A percentile compares a stretch with the other conserved stretches of the same genome.
These are phyloP conservation scores for Thymelicus sylvestris DNA, from an alignment of 2,888 invertebrate genomes.

Conservation along the genomic window DNA sequence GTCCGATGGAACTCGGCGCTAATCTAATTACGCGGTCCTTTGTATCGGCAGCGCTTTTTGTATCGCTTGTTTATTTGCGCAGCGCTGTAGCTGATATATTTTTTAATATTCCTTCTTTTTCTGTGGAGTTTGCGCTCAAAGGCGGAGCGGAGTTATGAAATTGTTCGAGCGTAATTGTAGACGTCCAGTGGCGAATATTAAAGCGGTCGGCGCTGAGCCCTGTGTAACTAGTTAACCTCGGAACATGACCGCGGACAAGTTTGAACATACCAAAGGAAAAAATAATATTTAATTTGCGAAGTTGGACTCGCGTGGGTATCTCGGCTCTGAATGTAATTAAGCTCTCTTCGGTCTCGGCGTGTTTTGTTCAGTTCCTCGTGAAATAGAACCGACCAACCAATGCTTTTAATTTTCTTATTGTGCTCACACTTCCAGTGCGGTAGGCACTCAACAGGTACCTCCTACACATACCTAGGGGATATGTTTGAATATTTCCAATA, in stretches of 20 bases:
- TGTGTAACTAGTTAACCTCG: conserved; percentile 73
- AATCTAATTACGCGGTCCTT: conserved; percentile 71
- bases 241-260: conserved; percentile 54
- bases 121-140: conserved; percentile 72
- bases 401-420: conserved; percentile 16
- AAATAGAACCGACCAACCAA: conserved; percentile 17
- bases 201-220: conserved; percentile 68
- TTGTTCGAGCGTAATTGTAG: conserved; percentile 83
- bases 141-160: conserved; percentile 80
- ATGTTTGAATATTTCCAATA: too few relatives aligned
- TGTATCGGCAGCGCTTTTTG: conserved; percentile 49
- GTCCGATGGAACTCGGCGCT: conserved; percentile 60
- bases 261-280: conserved; percentile 60
- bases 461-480: too few relatives aligned
- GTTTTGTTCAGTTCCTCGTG: conserved; percentile 34
- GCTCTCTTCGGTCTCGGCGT: conserved; percentile 37
- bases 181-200: conserved; percentile 82
- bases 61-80: conserved; percentile 46
- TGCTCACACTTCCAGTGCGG: neutral
- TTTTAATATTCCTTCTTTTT: conserved; percentile 66
- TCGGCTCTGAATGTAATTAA: conserved; percentile 54
- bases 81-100: conserved; percentile 68
- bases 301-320: conserved; percentile 52
- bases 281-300: conserved; percentile 70
- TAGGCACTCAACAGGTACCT: neutral